Conservation (phyloP, 2,888 invertebrate genomes). For the Dryobotodes eremita region DNA sequence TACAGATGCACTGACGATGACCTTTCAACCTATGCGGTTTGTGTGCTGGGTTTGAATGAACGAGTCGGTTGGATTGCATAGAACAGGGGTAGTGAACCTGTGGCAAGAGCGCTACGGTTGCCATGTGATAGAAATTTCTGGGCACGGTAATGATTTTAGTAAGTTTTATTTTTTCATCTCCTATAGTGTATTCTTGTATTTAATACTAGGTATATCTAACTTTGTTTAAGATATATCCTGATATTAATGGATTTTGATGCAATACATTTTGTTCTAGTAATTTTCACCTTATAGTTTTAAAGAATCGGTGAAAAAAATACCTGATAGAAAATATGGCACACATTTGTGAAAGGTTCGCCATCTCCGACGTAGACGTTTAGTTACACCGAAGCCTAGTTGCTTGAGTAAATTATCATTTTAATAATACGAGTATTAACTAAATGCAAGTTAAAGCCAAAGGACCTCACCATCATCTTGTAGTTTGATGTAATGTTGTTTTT, state of each 20-base stretch:
- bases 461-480: neutral
- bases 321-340: neutral
- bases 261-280: neutral
- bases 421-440: conserved; percentile 11
- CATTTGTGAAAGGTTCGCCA: neutral
- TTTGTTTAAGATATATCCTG: neutral
- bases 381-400: neutral
- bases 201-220: neutral
- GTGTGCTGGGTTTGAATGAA: neutral
- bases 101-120: neutral
- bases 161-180: neutral
- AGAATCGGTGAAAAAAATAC: neutral
- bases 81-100: neutral
- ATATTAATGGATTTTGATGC: neutral
- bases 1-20: conserved; percentile 17
- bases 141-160: neutral
- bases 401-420: conserved; percentile 31
- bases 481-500: conserved; percentile 1
- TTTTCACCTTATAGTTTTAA: neutral
- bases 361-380: neutral
- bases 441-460: too few relatives aligned
- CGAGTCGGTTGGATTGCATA: conserved; percentile 2
- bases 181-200: neutral
- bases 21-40: conserved; percentile 23
- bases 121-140: too few relatives aligned